A percentile compares a stretch with the other conserved stretches of the same genome.
phyloP scores from a whole-genome alignment of 1,140 invertebrate species.

The Drosophila nikananu region DNA sequence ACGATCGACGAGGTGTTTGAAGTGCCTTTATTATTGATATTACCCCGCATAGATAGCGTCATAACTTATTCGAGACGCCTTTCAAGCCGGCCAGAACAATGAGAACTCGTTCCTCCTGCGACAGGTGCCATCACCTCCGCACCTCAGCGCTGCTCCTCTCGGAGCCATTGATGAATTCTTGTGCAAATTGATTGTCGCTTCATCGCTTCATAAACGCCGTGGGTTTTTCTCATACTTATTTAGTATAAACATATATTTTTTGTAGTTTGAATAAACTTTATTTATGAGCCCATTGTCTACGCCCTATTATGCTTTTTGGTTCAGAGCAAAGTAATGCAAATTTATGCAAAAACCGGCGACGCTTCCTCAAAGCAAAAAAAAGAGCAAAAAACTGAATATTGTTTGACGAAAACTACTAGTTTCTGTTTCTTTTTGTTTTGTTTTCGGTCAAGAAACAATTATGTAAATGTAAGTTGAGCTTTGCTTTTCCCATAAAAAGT shows the following conservation, averaged over 20 bases:
- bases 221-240: slow-evolving; percentile 4
- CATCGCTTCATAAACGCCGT: slow-evolving; percentile 7
- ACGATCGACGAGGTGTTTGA: slow-evolving; percentile 15
- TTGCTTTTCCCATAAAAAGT: neutral
- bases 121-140: slow-evolving; percentile 36
- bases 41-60: slow-evolving; percentile 13
- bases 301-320: slow-evolving; percentile 46
- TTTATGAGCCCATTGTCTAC: slow-evolving; percentile 43
- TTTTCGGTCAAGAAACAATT: slow-evolving; percentile 7
- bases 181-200: slow-evolving; percentile 41
- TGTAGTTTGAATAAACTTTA: slow-evolving; percentile 12
- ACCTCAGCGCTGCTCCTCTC: slow-evolving; percentile 6
- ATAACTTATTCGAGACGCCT: slow-evolving; percentile 55
- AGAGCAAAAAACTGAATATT: slow-evolving; percentile 4
- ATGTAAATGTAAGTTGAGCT: slow-evolving; percentile 1
- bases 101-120: slow-evolving; percentile 72
- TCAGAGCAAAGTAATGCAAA: slow-evolving; percentile 31
- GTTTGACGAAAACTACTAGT: slow-evolving; percentile 15
- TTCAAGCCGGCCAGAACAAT: slow-evolving; percentile 58
- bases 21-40: slow-evolving; percentile 46
- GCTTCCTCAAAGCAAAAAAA: slow-evolving; percentile 31
- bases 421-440: neutral
- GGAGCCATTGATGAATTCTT: slow-evolving; percentile 34
- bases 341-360: slow-evolving; percentile 30
- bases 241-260: neutral